phyloP scores from a whole-genome alignment of 1,140 invertebrate species.

The Chionoecetes opilio region DNA sequence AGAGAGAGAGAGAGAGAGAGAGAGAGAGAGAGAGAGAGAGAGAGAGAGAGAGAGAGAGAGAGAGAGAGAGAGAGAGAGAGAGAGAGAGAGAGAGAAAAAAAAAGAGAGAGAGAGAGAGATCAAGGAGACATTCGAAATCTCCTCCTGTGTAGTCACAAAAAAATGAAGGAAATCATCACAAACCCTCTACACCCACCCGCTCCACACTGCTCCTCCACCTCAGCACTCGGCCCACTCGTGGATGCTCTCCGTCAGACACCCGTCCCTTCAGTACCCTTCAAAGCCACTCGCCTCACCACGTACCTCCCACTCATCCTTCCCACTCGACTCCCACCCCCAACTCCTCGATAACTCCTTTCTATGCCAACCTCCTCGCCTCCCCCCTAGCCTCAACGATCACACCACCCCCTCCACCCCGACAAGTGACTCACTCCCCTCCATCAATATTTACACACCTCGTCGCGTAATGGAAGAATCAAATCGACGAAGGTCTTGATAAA shows the following conservation, averaged over 20 bases:
- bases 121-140: no score
- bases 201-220: not conserved
- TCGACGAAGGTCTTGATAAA: not conserved
- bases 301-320: not conserved
- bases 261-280: conserved; percentile 1
- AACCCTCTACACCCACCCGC: not conserved
- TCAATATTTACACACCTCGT: conserved; percentile 30
- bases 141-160: no score
- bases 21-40: not conserved
- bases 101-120: no score
- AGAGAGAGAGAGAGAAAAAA: no score
- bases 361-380: not conserved
- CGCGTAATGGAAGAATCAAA: conserved; percentile 9
- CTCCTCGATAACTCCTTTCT: not conserved
- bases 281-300: not conserved
- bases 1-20: not conserved
- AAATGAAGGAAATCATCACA: not conserved
- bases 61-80: no score
- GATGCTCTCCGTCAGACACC: not conserved
- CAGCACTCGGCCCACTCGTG: not conserved
- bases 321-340: not conserved
- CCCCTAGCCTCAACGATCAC: not conserved
- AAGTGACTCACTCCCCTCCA: not conserved
- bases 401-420: not conserved
- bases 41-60: no score